Evolutionary conservation across 2,797 vertebrate species (phyloP).

Genomic region (Sebastes goodei): DNA sequence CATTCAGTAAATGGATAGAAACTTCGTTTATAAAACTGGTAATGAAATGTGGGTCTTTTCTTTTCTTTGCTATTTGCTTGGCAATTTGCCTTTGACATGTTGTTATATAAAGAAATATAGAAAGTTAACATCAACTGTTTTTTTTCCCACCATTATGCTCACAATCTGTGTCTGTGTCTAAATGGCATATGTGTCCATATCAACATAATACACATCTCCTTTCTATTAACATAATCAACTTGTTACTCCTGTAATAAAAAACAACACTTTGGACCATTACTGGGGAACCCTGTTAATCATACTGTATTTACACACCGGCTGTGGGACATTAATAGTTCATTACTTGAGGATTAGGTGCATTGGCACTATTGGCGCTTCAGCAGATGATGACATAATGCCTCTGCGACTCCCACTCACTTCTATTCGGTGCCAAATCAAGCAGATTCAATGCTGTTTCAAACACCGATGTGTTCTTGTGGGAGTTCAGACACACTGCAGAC

Average conservation of each 20-base stretch:
- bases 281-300: constrained; percentile 32
- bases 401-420: neutral
- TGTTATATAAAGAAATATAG: constrained; percentile 30
- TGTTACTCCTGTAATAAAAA: constrained; percentile 3
- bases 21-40: constrained; percentile 42
- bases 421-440: neutral
- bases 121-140: constrained; percentile 11
- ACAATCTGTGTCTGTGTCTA: constrained; percentile 21
- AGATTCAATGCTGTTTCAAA: constrained; percentile 22
- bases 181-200: constrained; percentile 16
- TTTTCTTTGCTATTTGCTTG: neutral
- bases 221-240: constrained; percentile 11
- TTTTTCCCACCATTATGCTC: neutral
- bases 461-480: neutral
- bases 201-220: constrained; percentile 17
- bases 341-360: constrained; percentile 20
- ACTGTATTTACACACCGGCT: constrained; percentile 42
- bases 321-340: constrained; percentile 15
- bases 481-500: constrained; percentile 23
- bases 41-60: constrained; percentile 36
- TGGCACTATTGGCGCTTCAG: constrained; percentile 2
- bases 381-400: neutral
- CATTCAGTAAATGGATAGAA: constrained; percentile 55
- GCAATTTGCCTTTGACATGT: constrained; percentile 33
- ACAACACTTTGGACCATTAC: constrained; percentile 26